Evolutionary conservation across 1,140 invertebrate species (phyloP), one percentile per base, ranked within the genome.

Genomic region (Drosophila navojoa): DNA sequence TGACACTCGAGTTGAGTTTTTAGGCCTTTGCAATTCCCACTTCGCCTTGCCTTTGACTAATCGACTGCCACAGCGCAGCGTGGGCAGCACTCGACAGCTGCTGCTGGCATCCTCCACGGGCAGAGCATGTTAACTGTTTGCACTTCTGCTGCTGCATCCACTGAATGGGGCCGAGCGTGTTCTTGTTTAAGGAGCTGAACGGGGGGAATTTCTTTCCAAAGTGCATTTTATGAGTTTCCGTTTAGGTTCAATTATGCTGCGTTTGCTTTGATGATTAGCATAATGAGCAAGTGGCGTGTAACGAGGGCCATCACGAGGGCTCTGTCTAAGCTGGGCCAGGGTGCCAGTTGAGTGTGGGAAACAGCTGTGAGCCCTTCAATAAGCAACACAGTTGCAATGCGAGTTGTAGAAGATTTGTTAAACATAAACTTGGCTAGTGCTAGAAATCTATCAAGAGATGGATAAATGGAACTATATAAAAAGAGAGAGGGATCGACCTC

Each of bases 1-100:
- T 87, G 82, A 89, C 82, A 87, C 82, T 87, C 68, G 75, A 75
- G 74, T 85, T 27, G 80, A 77, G 79, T 81, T 81, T 84, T 81
- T 84, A 72, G 71, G 80, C 68, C 76, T 73, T 45, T 49, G 57
- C 66, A 70, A 63, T 60, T 35, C 10, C 13, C 25, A 45, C 57
- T 52, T 25, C 45, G 35, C 40, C 38, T 15, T 38, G 16, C 58
- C 58, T 47, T 75, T 62, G 78, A 86, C 81, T 86, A 86, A 86
- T 86, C 70, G 69, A 66, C 61, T 72, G 70, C 35, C 62, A 59
- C 27, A 66, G 53, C 60, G 70, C 53, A 74, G 81, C 81, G 81
- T 86, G 81, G 81, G 81, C 64, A 66, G 47, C 49, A 32, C 29
- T 32, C 50, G n/a, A 2, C 19, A 19, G 19, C 19, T 19, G 19